These are phyloP conservation scores for Campoletis sonorensis DNA, from an alignment of 1,140 invertebrate species.

Conservation along the genomic window DNA sequence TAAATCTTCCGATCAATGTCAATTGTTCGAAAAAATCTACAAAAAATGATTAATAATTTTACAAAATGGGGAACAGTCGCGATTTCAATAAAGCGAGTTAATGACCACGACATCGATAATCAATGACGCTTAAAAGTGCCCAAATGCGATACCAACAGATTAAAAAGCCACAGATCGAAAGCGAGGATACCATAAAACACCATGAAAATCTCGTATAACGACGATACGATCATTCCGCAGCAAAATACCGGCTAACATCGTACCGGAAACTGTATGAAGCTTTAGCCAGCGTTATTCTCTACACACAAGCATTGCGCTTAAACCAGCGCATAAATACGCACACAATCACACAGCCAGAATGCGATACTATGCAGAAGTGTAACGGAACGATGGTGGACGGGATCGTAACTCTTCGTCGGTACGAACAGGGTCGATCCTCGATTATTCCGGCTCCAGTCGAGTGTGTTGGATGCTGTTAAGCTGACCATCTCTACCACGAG, in stretches of 20 bases:
- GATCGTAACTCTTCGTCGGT: constrained; percentile 53
- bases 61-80: too few relatives aligned
- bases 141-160: too few relatives aligned
- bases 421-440: constrained; percentile 49
- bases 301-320: neutral
- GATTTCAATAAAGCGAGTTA: too few relatives aligned
- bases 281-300: neutral
- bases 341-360: neutral
- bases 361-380: constrained; percentile 47
- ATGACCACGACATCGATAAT: too few relatives aligned
- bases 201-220: neutral
- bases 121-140: too few relatives aligned
- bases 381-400: constrained; percentile 56
- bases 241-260: neutral
- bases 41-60: too few relatives aligned
- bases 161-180: too few relatives aligned
- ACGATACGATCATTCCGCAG: neutral
- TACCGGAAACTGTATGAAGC: constrained; percentile 6
- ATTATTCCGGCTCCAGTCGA: constrained; percentile 29
- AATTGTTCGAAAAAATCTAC: too few relatives aligned
- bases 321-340: constrained; percentile 1
- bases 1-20: too few relatives aligned
- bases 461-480: neutral
- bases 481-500: neutral
- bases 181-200: neutral